Evolutionary conservation across 2,888 invertebrate genomes (phyloP).

Genomic region (Tiliacea citrago): DNA sequence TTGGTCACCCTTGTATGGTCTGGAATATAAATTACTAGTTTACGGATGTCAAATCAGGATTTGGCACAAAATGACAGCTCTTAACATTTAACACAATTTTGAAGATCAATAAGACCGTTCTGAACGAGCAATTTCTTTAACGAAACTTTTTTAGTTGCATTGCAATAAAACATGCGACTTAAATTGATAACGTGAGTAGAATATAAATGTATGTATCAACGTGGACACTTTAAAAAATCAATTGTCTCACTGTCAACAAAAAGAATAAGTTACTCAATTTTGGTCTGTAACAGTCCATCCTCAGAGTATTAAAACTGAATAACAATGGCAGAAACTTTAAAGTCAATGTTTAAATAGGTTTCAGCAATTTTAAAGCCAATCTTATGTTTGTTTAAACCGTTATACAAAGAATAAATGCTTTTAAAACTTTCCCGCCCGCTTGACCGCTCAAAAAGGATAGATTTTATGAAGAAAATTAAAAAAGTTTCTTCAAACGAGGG

Average conservation of each 20-base stretch:
- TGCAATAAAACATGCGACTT: slow-evolving; percentile 25
- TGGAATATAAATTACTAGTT: slow-evolving; percentile 37
- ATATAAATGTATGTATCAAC: slow-evolving; percentile 34
- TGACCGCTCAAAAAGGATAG: slow-evolving; percentile 77
- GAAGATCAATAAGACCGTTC: not conserved
- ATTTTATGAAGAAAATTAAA: slow-evolving; percentile 82
- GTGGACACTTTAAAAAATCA: slow-evolving; percentile 28
- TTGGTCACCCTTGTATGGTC: slow-evolving; percentile 52
- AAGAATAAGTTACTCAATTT: slow-evolving; percentile 47
- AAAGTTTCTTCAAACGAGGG: slow-evolving; percentile 82
- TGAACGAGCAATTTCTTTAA: not conserved
- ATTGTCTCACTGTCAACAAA: slow-evolving; percentile 48
- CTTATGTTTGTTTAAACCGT: slow-evolving; percentile 49
- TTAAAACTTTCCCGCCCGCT: slow-evolving; percentile 75
- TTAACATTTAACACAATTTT: not conserved
- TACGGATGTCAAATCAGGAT: slow-evolving; percentile 18
- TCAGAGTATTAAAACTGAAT: slow-evolving; percentile 44
- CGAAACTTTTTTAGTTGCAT: slow-evolving; percentile 1
- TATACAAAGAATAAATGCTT: slow-evolving; percentile 71
- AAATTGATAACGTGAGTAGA: slow-evolving; percentile 50
- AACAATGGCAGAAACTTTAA: slow-evolving; percentile 54
- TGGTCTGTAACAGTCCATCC: slow-evolving; percentile 12
- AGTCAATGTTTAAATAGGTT: slow-evolving; percentile 61
- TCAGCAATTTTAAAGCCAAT: slow-evolving; percentile 50
- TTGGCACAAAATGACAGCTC: not conserved